A percentile compares a stretch with the other conserved stretches of the same genome.
These are phyloP conservation scores for Paedocypris sp. DNA, from an alignment of 2,113 vertebrate genomes.

Conservation along the genomic window DNA sequence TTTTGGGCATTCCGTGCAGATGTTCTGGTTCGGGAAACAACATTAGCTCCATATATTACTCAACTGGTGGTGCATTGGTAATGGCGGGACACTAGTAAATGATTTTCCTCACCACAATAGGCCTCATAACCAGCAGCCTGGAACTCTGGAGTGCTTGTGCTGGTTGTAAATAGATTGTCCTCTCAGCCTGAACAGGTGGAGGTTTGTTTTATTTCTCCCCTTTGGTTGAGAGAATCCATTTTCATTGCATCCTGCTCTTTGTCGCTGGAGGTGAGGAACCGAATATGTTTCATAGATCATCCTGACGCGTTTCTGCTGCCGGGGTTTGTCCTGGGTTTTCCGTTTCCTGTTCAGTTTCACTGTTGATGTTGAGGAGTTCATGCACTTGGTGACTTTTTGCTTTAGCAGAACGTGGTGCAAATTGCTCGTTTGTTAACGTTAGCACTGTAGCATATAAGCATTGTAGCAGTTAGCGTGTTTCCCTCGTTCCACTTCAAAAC, in stretches of 20 bases:
- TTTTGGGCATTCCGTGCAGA: no score
- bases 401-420: no score
- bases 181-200: background rate
- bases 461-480: no score
- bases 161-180: background rate
- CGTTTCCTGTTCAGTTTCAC: background rate
- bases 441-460: no score
- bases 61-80: background rate
- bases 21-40: background rate
- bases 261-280: conserved; percentile 26
- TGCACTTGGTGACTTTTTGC: no score
- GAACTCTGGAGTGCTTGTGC: background rate
- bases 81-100: background rate
- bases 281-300: conserved; percentile 43
- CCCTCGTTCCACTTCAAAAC: no score
- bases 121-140: background rate
- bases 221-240: conserved; percentile 12
- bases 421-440: no score
- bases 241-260: conserved; percentile 11
- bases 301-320: conserved; percentile 38
- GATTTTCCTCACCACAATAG: background rate
- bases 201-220: conserved; percentile 5
- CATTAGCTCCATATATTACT: background rate
- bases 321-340: conserved; percentile 5
- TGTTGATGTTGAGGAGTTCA: no score